Evolutionary conservation across 2,797 vertebrate genomes (phyloP), one percentile per base, ranked within the genome.

Genomic region (Onychomys arenicola): DNA sequence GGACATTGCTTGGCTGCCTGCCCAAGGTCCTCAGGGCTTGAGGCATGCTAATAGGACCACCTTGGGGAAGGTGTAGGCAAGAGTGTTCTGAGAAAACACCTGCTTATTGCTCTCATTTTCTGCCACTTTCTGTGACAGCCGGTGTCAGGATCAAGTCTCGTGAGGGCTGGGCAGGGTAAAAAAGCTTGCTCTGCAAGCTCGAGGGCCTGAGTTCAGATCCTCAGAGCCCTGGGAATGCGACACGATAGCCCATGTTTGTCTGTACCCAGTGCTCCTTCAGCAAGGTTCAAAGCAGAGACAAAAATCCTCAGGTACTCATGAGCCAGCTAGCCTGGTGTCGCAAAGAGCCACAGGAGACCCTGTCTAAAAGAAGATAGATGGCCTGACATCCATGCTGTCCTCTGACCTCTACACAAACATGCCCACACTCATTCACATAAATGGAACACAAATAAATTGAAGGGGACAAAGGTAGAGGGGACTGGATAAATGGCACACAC

Each of bases 71-170:
- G 69, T 87, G 19, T 84, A 80, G 86, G 75, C 3, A 16, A 77
- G 61, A 80, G 52, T 59, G 2, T 95, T 25, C 77, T 93, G 49
- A 94, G 91, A 94, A 75, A 69, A 19, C n/a, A 91, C 71, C 91
- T 96, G 52, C 63, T 34, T 87, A 19, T 86, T 82, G 94, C 93
- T 80, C 71, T 84, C 27, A 75, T 97, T 91, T 90, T 95, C 93
- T 95, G 3, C 43, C 49, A 80, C 59, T 91, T 86, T 94, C 57
- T 91, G 43, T 95, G 57, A 96, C 43, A 94, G 13, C 43, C 91
- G 73, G 77, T 93, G 71, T 96, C 43, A 87, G 57, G 76, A 43
- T 95, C 57, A 78, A 67, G 46, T 81, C 59, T 85, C 69, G n/a
- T 65, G 29, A 84, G 4, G 85, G 1, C n/a, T 73, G 14, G 27